phyloP scores from a whole-genome alignment of 2,797 vertebrate species.

The Acomys russatus region DNA sequence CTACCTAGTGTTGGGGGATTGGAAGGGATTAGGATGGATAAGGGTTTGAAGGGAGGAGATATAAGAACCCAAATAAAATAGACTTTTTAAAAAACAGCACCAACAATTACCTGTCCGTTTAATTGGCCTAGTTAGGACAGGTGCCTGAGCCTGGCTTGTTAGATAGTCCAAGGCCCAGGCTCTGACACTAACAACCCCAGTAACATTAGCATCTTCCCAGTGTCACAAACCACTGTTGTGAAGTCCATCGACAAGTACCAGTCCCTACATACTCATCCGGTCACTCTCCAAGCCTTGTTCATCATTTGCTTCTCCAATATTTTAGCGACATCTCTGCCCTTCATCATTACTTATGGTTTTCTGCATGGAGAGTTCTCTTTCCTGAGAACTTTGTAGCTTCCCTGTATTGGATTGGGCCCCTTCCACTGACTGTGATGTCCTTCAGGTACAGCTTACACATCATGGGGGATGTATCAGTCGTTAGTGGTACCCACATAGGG shows the following conservation, averaged over 20 bases:
- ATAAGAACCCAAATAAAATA: no score
- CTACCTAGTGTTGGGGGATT: no score
- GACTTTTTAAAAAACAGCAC: no score
- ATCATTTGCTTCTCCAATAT: not conserved
- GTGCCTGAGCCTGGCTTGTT: not conserved
- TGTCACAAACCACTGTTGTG: not conserved
- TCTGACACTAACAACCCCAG: not conserved
- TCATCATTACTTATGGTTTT: no score
- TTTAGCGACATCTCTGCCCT: not conserved
- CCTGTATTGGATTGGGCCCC: not conserved
- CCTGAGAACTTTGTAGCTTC: not conserved
- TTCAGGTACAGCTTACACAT: not conserved
- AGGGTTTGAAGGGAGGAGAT: no score
- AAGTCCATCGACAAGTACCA: not conserved
- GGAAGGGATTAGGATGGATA: no score
- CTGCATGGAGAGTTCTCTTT: not conserved
- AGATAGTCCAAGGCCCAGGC: not conserved
- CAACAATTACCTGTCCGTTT: not conserved
- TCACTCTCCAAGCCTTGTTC: not conserved
- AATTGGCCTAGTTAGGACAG: not conserved
- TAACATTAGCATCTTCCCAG: not conserved
- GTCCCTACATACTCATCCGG: not conserved
- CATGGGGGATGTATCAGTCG: not conserved
- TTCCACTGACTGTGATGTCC: not conserved
- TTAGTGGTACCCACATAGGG: not conserved